phyloP scores from a whole-genome alignment of 2,888 invertebrate species.

The Pomacea canaliculata region DNA sequence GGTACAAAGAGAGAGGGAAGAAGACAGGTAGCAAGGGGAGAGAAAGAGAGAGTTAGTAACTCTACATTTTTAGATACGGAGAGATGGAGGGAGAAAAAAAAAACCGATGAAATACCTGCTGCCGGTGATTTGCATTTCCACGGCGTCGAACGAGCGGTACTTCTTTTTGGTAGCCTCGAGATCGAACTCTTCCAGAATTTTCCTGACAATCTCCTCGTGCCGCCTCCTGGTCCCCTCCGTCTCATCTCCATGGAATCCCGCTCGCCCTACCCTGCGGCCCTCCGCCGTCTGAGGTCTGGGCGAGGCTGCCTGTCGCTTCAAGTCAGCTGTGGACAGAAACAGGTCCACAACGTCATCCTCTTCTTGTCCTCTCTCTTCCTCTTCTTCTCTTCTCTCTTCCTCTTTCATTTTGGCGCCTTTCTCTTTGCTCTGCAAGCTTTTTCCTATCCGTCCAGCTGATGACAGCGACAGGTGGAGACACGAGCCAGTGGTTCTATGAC shows the following conservation, averaged over 20 bases:
- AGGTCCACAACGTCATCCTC: constrained; percentile 12
- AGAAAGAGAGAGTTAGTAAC: no score
- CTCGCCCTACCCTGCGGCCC: background rate
- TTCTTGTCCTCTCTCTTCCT: background rate
- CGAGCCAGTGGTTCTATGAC: no score
- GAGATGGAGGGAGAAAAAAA: background rate
- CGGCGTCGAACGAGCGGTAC: background rate
- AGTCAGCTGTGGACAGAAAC: constrained; percentile 20
- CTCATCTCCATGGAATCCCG: background rate
- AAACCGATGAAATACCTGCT: constrained; percentile 7
- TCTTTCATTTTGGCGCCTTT: no score
- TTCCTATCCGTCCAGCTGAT: no score
- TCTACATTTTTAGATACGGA: no score
- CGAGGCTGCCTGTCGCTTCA: background rate
- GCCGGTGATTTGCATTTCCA: background rate
- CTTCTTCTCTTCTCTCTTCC: background rate
- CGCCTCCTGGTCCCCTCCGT: constrained; percentile 8
- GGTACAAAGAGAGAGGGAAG: background rate
- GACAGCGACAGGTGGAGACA: no score
- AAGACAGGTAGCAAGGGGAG: background rate
- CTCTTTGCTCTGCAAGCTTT: no score
- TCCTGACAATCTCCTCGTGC: constrained; percentile 12
- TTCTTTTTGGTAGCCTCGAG: constrained; percentile 9
- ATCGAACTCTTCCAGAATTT: constrained; percentile 18
- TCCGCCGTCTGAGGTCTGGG: background rate